Evolutionary conservation across 2,888 invertebrate genomes (phyloP), one percentile per base, ranked within the genome.

Genomic region (Drosophila peninsularis): DNA sequence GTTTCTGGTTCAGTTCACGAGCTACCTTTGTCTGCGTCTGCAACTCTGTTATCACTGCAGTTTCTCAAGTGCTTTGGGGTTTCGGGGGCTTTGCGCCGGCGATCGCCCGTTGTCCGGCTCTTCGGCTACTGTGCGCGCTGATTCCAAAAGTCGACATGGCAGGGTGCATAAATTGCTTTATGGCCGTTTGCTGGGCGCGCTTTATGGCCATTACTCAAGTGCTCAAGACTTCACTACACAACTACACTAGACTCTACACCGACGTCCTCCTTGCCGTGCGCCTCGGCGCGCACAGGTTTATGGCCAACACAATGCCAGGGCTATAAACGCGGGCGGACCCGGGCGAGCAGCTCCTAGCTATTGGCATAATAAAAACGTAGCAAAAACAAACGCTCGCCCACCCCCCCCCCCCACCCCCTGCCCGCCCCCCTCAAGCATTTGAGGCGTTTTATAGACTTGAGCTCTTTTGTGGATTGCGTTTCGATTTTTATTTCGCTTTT

Each of bases 121-220:
- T 73, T 61, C 34, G 71, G 88, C 88, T 88, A 88, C 83, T 83
- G 83, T 84, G 61, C 64, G 75, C 84, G 82, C 83, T 88, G 82
- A 83, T 88, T 83, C 83, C 78, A 88, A 88, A 73, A 85, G 82
- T 83, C 82, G 86, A 39, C 68, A 68, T 75, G 66, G 71, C 63
- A 68, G 64, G 77, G 75, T 80, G 84, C 86, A 89, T 89, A 88
- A 87, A 87, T 87, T 85, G 88, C 83, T 87, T 87, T 87, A 87
- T 87, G 86, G 63, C 80, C 77, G 70, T 79, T 83, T 79, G 81
- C 70, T 73, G 80, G 67, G 77, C 73, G 85, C 78, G 71, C 86
- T 88, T 88, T 88, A 88, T 88, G 89, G 77, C 83, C 88, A 80
- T 88, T 80, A 89, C 79, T 89, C 82, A 89, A 90, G 88, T 90